Evolutionary conservation across 2,888 invertebrate genomes (phyloP).

Genomic region (Cosmopolites sordidus): DNA sequence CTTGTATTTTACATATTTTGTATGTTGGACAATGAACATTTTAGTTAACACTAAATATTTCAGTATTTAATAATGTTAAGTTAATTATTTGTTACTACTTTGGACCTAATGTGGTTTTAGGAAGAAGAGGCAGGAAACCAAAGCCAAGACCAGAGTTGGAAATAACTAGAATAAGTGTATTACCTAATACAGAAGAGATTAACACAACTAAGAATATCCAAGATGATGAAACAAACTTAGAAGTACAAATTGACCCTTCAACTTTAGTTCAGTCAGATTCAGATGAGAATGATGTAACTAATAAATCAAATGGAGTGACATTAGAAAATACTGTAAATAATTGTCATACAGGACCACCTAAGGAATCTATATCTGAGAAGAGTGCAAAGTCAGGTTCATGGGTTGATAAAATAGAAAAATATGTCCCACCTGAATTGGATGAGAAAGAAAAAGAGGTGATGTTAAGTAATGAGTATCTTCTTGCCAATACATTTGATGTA

Average conservation of each 20-base stretch:
- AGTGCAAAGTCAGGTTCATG: slow-evolving; percentile 4
- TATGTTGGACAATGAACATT: too few species aligned
- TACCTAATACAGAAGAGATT: background rate
- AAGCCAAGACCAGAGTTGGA: slow-evolving; percentile 5
- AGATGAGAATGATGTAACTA: slow-evolving; percentile 8
- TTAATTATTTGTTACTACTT: too few species aligned
- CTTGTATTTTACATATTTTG: too few species aligned
- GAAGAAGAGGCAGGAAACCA: slow-evolving; percentile 16
- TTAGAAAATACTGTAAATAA: background rate
- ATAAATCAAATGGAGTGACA: slow-evolving; percentile 11
- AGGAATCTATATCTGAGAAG: slow-evolving; percentile 6
- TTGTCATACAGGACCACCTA: background rate
- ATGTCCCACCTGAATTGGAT: slow-evolving; percentile 19
- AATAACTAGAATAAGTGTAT: background rate
- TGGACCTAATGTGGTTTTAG: slow-evolving; percentile 16
- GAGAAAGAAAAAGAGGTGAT: slow-evolving; percentile 25
- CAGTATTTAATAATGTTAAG: too few species aligned
- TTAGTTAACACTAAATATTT: too few species aligned
- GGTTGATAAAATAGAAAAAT: slow-evolving; percentile 21
- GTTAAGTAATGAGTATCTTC: slow-evolving; percentile 27
- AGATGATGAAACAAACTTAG: slow-evolving; percentile 8
- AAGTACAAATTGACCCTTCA: slow-evolving; percentile 23
- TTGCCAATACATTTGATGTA: slow-evolving; percentile 26
- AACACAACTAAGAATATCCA: background rate
- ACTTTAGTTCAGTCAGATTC: slow-evolving; percentile 17